Evolutionary conservation across 2,113 vertebrate genomes (phyloP), one percentile per base, ranked within the genome.

Genomic region (Mirza zaza): DNA sequence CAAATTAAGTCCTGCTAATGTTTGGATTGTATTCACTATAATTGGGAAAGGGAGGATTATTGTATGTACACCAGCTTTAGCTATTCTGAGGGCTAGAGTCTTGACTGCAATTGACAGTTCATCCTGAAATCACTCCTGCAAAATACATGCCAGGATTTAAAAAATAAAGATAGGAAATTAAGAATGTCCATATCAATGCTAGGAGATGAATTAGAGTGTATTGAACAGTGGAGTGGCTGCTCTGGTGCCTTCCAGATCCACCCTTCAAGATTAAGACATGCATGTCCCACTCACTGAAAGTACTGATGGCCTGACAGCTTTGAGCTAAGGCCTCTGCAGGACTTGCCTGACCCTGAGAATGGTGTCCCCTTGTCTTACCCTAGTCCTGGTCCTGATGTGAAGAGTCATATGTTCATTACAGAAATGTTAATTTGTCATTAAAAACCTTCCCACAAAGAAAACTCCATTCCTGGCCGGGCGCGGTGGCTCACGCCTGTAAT

Each of bases 81-180:
- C 42, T 76, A 85, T 65, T 91, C 52, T 48, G 32, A 52, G 21
- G 17, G 27, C 36, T 34, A 96, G n/a, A 88, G 88, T 81, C 77
- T 91, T 81, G 36, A 80, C 34, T 71, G 21, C 6, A 81, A 45
- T 27, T 65, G 59, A 50, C 9, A 91, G 17, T 25, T 94, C 55
- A 85, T 15, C 2, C 6, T 36, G 48, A 91, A 80, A 85, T 84
- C 27, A 94, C 20, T 91, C 34, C 61, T 85, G 11, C 6, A 94
- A 92, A 83, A 86, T 59, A 82, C 0, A 75, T 23, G 1, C 32
- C 32, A 65, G 45, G 0, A 15, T 57, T 94, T 76, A 73, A n/a
- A 71, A 71, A 71, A 71, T 87, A 94, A 83, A 91, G 18, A 82
- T 17, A 82, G 12, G 18, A 89, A 94, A 92, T 92, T 59, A 90